Evolutionary conservation across 2,888 invertebrate species (phyloP), one percentile per base, ranked within the genome.

Genomic region (Drosophila quinaria): DNA sequence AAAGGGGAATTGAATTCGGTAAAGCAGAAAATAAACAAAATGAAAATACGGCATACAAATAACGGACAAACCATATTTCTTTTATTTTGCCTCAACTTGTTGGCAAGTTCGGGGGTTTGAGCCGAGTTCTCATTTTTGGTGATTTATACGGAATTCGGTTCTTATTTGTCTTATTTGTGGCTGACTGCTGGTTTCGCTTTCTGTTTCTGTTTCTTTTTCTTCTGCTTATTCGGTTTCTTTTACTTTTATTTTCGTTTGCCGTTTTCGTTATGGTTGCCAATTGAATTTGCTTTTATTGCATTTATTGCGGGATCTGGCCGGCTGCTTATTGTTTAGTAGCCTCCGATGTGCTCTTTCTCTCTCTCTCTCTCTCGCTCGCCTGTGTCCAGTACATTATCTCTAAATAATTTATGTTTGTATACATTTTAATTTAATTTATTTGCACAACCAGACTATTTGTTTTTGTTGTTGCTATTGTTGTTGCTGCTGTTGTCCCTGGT

Each of bases 371-470:
- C 41, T 52, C 46, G 15, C 39, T 44, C 44, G 60, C 15, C 49
- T 64, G 58, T 56, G 47, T 35, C 70, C 69, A 86, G 84, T 86
- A 83, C 83, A 86, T 88, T 86, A 86, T 88, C 88, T 88, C 88
- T 86, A 88, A 86, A 86, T 88, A 86, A 86, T 88, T 86, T 88
- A 85, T 85, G 84, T 84, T 85, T 84, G 84, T 83, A 83, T 83
- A 86, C 87, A 86, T 86, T 88, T 88, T 86, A 86, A 86, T 86
- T 86, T 86, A 81, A 86, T 86, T 86, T 86, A 86, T 88, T 86
- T 85, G 80, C 60, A 66, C 82, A 80, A 50, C 44, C 75, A 55
- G 75, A 73, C 81, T 84, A 87, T 84, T 84, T 87, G 83, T 80
- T 71, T 68, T 72, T 64, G 55, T 60, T 55, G 50, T 60, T 61